A percentile compares a stretch with the other conserved stretches of the same genome.
Evolutionary conservation across 2,888 invertebrate species (phyloP).

Genomic region (Omphaloscelis lunosa): DNA sequence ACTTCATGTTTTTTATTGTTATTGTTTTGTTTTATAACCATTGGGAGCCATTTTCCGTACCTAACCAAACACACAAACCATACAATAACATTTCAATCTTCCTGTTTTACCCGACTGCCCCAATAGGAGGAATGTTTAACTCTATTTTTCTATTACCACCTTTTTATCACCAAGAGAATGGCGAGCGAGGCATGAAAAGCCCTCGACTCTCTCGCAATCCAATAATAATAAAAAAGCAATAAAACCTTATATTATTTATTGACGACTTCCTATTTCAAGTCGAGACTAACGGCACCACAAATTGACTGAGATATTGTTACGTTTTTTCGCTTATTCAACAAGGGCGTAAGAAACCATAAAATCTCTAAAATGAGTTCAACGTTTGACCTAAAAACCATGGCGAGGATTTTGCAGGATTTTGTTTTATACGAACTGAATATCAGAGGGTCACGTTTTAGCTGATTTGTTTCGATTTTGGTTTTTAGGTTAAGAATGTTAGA

Average conservation of each 20-base stretch:
- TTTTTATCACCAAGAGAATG: constrained; percentile 79
- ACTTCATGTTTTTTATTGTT: background rate
- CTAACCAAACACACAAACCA: background rate
- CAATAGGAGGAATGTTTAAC: constrained; percentile 2
- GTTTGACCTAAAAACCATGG: background rate
- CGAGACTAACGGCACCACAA: constrained; percentile 66
- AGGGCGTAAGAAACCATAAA: background rate
- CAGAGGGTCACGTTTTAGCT: too few relatives aligned
- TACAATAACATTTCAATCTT: constrained; percentile 60
- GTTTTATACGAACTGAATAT: background rate
- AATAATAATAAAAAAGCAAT: constrained; percentile 87
- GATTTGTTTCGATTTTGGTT: too few relatives aligned
- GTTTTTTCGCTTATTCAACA: constrained; percentile 23
- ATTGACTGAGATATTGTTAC: constrained; percentile 47
- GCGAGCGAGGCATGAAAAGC: constrained; percentile 75
- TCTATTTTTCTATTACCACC: constrained; percentile 74
- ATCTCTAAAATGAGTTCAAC: background rate
- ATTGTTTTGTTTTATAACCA: background rate
- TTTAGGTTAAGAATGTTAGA: too few relatives aligned
- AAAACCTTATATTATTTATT: constrained; percentile 86
- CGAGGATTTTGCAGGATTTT: background rate
- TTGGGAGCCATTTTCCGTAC: background rate
- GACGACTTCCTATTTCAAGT: constrained; percentile 73
- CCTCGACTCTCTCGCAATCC: constrained; percentile 80
- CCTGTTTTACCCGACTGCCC: constrained; percentile 37